phyloP scores from a whole-genome alignment of 2,888 invertebrate species.

The Oxyteleia sp. region DNA sequence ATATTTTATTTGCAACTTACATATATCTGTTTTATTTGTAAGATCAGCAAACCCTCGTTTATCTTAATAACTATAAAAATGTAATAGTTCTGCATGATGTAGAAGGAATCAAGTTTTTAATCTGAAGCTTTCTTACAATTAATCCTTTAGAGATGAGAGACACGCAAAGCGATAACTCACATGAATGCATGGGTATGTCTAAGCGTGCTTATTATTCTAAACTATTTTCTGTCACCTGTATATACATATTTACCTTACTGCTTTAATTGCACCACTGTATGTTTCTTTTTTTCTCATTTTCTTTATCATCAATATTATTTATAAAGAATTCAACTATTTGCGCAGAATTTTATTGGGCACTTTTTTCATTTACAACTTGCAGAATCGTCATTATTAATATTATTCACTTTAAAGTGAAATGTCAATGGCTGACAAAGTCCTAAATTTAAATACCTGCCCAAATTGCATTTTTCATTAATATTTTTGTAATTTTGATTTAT shows the following conservation, averaged over 20 bases:
- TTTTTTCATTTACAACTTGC: not conserved
- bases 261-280: slow-evolving; percentile 20
- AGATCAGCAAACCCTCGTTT: slow-evolving; percentile 13
- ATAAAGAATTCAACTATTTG: not conserved
- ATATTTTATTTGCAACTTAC: not conserved
- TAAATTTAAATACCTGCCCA: no score
- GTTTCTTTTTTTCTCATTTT: slow-evolving; percentile 3
- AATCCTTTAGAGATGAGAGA: slow-evolving; percentile 74
- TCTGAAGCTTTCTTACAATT: slow-evolving; percentile 74
- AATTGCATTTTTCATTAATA: no score
- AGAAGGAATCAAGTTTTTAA: slow-evolving; percentile 70
- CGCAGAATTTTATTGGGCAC: slow-evolving; percentile 3
- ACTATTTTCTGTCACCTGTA: slow-evolving; percentile 50
- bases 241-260: slow-evolving; percentile 47
- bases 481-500: no score
- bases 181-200: slow-evolving; percentile 74
- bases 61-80: slow-evolving; percentile 37
- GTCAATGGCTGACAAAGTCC: no score
- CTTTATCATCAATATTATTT: slow-evolving; percentile 7
- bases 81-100: slow-evolving; percentile 68
- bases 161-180: slow-evolving; percentile 74
- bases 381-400: not conserved
- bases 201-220: slow-evolving; percentile 70
- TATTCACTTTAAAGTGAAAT: no score
- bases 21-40: slow-evolving; percentile 26